Evolutionary conservation across 2,888 invertebrate genomes (phyloP), one percentile per base, ranked within the genome.

Genomic region (Lepidocyrtinus sp.): DNA sequence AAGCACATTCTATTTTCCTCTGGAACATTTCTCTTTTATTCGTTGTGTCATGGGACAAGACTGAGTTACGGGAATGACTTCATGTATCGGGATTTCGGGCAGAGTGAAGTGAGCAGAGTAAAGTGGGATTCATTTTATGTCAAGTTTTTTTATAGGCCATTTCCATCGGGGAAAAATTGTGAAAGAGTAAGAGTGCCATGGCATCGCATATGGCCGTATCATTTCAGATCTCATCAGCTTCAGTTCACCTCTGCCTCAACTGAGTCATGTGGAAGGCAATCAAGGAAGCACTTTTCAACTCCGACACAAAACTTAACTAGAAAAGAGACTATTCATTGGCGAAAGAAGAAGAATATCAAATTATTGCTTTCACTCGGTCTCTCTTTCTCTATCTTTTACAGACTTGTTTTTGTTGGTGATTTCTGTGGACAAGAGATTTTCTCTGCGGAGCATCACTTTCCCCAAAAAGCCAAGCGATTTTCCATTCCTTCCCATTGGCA

Each of bases 1-100:
- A 50, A 50, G 50, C 50, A 50, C 50, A n/a, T 50, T 50, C 50
- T 50, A 50, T 50, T 50, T 50, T 50, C 50, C 50, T n/a, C n/a
- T 17, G 50, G 50, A 50, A 50, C 50, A 50, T 50, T 50, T 50
- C 50, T 50, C 50, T 50, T 2, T 50, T 12, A 2, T 12, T 50
- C 50, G 12, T 2, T 50, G 50, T 50, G 15, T 36, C 36, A 36
- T 12, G 12, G 17, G 50, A 50, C 50, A n/a, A n/a, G 50, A 12
- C 50, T 17, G n/a, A n/a, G n/a, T n/a, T n/a, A n/a, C n/a, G n/a
- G n/a, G n/a, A n/a, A n/a, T n/a, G 15, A 50, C 36, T 12, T n/a
- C 5, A 36, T 36, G 36, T 12, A 36, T 36, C 12, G 36, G n/a
- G 36, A 36, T 36, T 5, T 5, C 36, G 36, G 36, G 12, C 5